Base-by-base conservation (phyloP, 2,113 vertebrate species). In the Vimba vimba region DNA sequence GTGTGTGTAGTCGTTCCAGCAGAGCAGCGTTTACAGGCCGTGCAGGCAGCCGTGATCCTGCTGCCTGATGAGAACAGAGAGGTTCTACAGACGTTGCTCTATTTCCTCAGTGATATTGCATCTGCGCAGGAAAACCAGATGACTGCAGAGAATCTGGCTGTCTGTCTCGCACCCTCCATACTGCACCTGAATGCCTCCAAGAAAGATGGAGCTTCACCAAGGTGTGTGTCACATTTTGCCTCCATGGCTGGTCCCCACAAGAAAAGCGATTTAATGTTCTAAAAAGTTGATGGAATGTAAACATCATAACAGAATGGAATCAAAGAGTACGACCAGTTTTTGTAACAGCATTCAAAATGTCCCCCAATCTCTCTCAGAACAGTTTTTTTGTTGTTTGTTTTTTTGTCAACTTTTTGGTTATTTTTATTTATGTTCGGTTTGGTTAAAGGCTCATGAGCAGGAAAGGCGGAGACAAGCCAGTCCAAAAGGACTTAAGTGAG, bases 31-130 rank as follows among this genome's bases (percentile, higher is more conserved):
- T 91, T 97, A 86, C 94, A 94, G 86, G 96, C 96, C 0, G 93
- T 94, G 0, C 96, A 96, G 89, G 95, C 96, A 0, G 95, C 96
- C 0, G 87, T 96, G 11, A 90, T 97, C 85, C 94, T 97, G 69
- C 94, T 97, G 88, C 96, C 96, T 0, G 96, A 97, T 0, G 96
- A 97, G 93, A 97, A 97, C 92, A 82, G 96, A 19, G 96, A 97
- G 91, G 96, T 97, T 85, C 94, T 97, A 68, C 96, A 97, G 93
- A 96, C 96, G 0, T 86, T 97, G 84, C 94, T 97, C 43, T 97
- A 96, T 92, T 97, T 97, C 92, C 93, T 97, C 71, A 97, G 96
- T 0, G 96, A 97, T 87, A 96, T 97, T 0, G 95, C 96, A 69
- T 96, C 93, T 0, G 96, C 96, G 0, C 91, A 96, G 87, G 95